A percentile compares a stretch with the other conserved stretches of the same genome.
Conservation (phyloP, 2,113 vertebrate genomes). For the Catagonus wagneri region DNA sequence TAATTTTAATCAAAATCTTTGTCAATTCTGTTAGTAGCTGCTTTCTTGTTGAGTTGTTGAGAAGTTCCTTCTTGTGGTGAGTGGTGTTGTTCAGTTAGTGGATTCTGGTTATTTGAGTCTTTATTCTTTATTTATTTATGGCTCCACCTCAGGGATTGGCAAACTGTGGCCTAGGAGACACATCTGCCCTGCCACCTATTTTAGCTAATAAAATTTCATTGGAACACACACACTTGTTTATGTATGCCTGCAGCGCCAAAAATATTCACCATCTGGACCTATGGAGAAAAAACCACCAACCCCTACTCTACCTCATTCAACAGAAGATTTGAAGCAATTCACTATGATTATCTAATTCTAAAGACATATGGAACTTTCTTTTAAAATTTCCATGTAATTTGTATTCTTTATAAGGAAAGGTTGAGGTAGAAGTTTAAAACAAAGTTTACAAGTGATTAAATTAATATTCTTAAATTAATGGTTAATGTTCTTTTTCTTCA, state of each 20-base stretch:
- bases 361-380: slow-evolving; percentile 24
- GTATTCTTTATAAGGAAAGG: slow-evolving; percentile 2
- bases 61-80: not conserved
- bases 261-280: not conserved
- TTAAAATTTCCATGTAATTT: slow-evolving; percentile 22
- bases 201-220: slow-evolving; percentile 48
- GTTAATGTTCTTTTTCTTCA: not conserved
- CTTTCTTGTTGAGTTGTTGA: slow-evolving; percentile 45
- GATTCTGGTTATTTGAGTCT: slow-evolving; percentile 10
- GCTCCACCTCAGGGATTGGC: not conserved
- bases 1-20: slow-evolving; percentile 44
- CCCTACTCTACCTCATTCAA: not conserved
- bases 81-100: not conserved
- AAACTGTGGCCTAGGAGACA: not conserved
- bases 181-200: not conserved
- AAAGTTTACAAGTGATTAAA: not conserved
- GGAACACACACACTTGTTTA: not conserved
- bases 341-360: slow-evolving; percentile 51
- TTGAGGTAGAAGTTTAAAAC: slow-evolving; percentile 21
- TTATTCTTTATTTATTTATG: slow-evolving; percentile 55
- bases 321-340: not conserved
- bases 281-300: not conserved
- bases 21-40: not conserved
- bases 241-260: not conserved
- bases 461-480: too few species aligned